Base-by-base conservation (phyloP, 2,888 invertebrate genomes). In the Aphodius sticticus region DNA sequence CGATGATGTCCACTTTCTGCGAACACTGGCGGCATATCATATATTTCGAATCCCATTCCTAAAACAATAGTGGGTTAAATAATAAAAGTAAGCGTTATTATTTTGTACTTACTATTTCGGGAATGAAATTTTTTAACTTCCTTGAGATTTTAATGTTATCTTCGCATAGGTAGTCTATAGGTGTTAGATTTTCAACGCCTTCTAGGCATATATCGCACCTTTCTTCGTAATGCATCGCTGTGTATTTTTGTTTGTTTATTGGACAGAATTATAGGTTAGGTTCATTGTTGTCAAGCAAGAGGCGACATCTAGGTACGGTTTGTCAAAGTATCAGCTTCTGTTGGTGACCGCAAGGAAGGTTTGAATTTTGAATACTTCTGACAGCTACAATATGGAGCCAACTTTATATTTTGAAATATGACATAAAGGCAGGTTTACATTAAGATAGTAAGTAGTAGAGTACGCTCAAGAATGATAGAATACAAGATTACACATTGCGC, bases 31-130 rank as follows among this genome's bases (percentile, higher is more conserved):
- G 38, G 79, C 87, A 88, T 69, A 87, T 82, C 26, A 81, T 76
- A 37, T 84, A 82, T 14, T 76, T 38, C 81, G 80, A 78, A 81
- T 82, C 86, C 80, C 87, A 87, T 75, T 86, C 82, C 83, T 83
- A 37, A 15, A 79, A 80, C 72, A 9, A 74, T 35, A 16, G 38
- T 69, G 26, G 53, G 15, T 69, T 72, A n/a, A 78, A 14, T 35
- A 37, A 12, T n/a, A 53, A 69, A 9, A 7, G 6, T 0, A 38
- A 53, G 14, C 14, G 7, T 36, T 70, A 9, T 35, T 35, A 14
- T 26, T 16, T 6, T 26, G 6, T 71, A 81, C 81, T 84, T 84
- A 87, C 87, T 79, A 86, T 80, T 85, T 87, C 86, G n/a, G 86
- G 86, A 16, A 87, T 84, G 77, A 85, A 86, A 77, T 82, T 83